Conservation (phyloP, 2,888 invertebrate genomes). For the Acrocyrtus sp. region DNA sequence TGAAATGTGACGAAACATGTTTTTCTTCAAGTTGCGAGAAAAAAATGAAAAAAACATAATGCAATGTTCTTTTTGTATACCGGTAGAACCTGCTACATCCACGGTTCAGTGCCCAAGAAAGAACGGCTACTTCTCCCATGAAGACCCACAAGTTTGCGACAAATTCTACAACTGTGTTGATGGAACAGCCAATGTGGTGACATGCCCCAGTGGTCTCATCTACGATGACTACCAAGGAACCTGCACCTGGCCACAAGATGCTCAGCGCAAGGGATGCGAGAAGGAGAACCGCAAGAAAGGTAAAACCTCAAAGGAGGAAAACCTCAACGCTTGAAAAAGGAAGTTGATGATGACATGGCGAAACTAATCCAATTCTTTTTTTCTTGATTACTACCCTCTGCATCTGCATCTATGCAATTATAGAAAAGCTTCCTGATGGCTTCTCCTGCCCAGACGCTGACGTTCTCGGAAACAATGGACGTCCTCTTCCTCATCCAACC, state of each 20-base stretch:
- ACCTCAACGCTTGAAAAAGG: not conserved
- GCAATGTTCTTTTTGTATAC: no score
- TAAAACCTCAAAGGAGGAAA: constrained; percentile 17
- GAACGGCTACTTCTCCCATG: constrained; percentile 92
- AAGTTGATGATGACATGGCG: not conserved
- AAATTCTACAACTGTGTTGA: constrained; percentile 87
- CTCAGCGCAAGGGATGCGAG: constrained; percentile 62
- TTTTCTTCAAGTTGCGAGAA: no score
- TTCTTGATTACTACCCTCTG: not conserved
- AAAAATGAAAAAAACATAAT: no score
- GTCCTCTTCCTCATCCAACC: constrained; percentile 64
- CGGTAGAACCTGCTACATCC: constrained; percentile 79
- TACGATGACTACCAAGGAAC: constrained; percentile 90
- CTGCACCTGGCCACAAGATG: constrained; percentile 82
- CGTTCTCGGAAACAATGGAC: constrained; percentile 62
- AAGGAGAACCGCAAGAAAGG: constrained; percentile 62
- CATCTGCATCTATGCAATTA: constrained; percentile 59
- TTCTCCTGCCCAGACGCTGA: constrained; percentile 78
- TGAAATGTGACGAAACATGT: constrained; percentile 46
- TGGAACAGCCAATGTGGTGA: constrained; percentile 81
- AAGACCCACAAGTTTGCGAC: constrained; percentile 82
- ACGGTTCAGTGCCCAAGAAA: constrained; percentile 80
- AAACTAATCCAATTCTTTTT: no score
- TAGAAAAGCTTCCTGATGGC: constrained; percentile 83
- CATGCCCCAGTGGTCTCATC: constrained; percentile 88